Evolutionary conservation across 2,113 vertebrate species (phyloP).

Genomic region (Eubucco bourcierii): DNA sequence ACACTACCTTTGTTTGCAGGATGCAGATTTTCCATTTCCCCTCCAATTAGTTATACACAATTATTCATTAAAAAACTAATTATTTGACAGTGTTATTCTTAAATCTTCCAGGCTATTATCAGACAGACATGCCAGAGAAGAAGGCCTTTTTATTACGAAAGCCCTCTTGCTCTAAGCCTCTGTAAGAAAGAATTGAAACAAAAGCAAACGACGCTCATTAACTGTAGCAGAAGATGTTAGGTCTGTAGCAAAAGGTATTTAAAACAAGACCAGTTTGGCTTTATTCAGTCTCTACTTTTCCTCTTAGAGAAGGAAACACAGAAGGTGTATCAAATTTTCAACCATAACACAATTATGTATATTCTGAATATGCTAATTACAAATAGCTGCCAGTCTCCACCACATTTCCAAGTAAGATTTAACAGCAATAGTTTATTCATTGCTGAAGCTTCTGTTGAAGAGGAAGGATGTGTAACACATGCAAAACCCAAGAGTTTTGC

Average conservation of each 20-base stretch:
- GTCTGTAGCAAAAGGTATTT: not conserved
- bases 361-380: not conserved
- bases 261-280: not conserved
- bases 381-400: not conserved
- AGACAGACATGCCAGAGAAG: slow-evolving; percentile 25
- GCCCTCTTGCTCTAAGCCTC: slow-evolving; percentile 15
- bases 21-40: not conserved
- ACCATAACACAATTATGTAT: not conserved
- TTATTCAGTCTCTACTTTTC: not conserved
- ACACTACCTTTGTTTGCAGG: not conserved
- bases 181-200: slow-evolving; percentile 43
- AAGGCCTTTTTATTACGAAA: slow-evolving; percentile 12
- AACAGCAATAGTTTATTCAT: not conserved
- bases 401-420: not conserved
- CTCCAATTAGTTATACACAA: slow-evolving; percentile 34
- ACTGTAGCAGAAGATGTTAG: not conserved
- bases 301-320: not conserved
- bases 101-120: slow-evolving; percentile 9
- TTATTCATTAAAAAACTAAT: slow-evolving; percentile 22
- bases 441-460: not conserved
- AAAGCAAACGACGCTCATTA: slow-evolving; percentile 41
- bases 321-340: not conserved
- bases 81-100: slow-evolving; percentile 41
- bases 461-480: not conserved
- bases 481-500: not conserved